Conservation (phyloP, 2,113 vertebrate species). For the Laterallus jamaicensis region DNA sequence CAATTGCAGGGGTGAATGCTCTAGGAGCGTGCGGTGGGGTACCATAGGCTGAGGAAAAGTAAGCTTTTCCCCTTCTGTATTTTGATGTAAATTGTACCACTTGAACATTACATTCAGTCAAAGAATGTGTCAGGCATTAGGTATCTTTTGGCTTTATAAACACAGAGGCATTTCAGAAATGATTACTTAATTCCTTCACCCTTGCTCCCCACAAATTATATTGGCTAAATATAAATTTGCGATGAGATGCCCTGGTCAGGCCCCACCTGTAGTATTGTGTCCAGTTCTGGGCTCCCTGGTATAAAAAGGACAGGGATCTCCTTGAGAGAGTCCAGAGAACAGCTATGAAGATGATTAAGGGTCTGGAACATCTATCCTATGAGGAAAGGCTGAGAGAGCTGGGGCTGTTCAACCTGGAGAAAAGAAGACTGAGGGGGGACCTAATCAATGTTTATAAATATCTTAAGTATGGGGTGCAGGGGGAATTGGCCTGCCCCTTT, state of each 20-base stretch:
- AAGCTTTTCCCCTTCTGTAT: slow-evolving; percentile 58
- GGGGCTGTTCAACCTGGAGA: too few relatives aligned
- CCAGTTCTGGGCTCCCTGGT: too few relatives aligned
- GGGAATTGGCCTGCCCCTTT: too few relatives aligned
- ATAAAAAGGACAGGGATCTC: too few relatives aligned
- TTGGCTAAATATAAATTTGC: neutral
- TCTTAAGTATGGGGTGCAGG: too few relatives aligned
- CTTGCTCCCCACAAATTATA: neutral
- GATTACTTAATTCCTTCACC: neutral
- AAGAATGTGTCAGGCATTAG: neutral
- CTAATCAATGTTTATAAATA: too few relatives aligned
- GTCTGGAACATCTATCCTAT: too few relatives aligned
- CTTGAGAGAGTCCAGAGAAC: too few relatives aligned
- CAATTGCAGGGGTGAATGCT: neutral
- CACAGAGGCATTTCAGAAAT: neutral
- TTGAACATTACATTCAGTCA: neutral
- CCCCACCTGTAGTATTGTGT: too few relatives aligned
- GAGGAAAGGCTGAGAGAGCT: too few relatives aligned
- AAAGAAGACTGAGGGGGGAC: too few relatives aligned
- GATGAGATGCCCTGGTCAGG: neutral
- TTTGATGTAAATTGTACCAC: neutral
- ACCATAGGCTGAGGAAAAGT: slow-evolving; percentile 51
- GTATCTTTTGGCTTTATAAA: neutral
- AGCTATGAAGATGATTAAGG: too few relatives aligned
- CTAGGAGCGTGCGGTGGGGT: neutral